These are phyloP conservation scores for Isichthys henryi DNA, from an alignment of 2,113 vertebrate genomes.

Conservation along the genomic window DNA sequence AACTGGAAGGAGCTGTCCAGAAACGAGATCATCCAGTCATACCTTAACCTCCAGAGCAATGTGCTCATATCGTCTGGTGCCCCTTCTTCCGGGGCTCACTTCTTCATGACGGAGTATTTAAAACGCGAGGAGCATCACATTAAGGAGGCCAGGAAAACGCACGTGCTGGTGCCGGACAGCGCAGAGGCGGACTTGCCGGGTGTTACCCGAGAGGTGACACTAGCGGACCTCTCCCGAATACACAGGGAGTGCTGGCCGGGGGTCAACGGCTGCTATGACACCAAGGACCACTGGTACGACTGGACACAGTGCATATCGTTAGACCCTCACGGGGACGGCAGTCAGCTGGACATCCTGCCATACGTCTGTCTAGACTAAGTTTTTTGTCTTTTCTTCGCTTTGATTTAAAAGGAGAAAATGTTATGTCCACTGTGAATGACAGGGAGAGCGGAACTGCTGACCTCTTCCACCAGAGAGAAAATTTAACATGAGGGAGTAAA, in stretches of 20 bases:
- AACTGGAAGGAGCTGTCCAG: conserved; percentile 88
- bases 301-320: conserved; percentile 94
- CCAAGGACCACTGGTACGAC: conserved; percentile 86
- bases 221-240: conserved; percentile 72
- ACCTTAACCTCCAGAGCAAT: conserved; percentile 85
- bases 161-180: conserved; percentile 62
- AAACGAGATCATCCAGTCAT: conserved; percentile 87
- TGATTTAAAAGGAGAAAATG: conserved; percentile 14
- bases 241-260: conserved; percentile 76
- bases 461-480: conserved; percentile 29
- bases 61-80: conserved; percentile 76
- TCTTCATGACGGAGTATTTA: conserved; percentile 80
- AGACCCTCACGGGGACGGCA: conserved; percentile 80
- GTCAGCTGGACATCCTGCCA: conserved; percentile 84
- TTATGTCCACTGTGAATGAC: conserved; percentile 51
- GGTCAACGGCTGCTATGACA: conserved; percentile 90
- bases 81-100: conserved; percentile 70
- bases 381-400: not conserved
- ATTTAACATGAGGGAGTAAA: conserved; percentile 39
- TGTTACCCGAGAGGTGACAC: conserved; percentile 65
- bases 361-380: conserved; percentile 90
- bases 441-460: conserved; percentile 33
- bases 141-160: conserved; percentile 65
- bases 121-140: conserved; percentile 72
- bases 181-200: conserved; percentile 72